These are phyloP conservation scores for Arctia plantaginis DNA, from an alignment of 2,888 invertebrate genomes.

Conservation along the genomic window DNA sequence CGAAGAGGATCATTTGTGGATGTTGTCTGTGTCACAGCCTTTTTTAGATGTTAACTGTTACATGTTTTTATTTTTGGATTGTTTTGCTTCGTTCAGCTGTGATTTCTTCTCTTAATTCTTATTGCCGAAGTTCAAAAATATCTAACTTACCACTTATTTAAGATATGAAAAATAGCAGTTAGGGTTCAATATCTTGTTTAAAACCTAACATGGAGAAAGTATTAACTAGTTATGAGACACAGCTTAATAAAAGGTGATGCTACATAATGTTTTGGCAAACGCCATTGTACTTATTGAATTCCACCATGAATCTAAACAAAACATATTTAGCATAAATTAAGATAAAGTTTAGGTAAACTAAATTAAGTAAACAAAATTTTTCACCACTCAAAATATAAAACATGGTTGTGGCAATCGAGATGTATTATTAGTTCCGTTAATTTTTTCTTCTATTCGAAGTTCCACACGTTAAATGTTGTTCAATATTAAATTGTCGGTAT, in stretches of 20 bases:
- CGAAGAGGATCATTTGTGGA: constrained; percentile 18
- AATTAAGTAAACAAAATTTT: background rate
- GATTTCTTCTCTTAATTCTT: background rate
- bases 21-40: constrained; percentile 1
- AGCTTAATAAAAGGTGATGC: background rate
- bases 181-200: background rate
- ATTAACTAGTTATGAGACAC: background rate
- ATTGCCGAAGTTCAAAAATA: background rate
- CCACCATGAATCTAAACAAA: background rate
- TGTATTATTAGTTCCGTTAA: background rate
- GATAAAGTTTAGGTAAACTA: background rate
- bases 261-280: background rate
- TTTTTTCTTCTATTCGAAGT: background rate
- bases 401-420: background rate
- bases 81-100: background rate
- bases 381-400: too few species aligned
- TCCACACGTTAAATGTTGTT: background rate
- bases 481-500: too few species aligned
- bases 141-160: background rate
- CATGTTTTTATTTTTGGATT: background rate
- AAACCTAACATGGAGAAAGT: background rate
- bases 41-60: constrained; percentile 18
- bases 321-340: background rate
- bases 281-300: background rate
- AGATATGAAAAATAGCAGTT: background rate